Evolutionary conservation across 2,797 vertebrate genomes (phyloP).

Genomic region (Clarias fuscus): DNA sequence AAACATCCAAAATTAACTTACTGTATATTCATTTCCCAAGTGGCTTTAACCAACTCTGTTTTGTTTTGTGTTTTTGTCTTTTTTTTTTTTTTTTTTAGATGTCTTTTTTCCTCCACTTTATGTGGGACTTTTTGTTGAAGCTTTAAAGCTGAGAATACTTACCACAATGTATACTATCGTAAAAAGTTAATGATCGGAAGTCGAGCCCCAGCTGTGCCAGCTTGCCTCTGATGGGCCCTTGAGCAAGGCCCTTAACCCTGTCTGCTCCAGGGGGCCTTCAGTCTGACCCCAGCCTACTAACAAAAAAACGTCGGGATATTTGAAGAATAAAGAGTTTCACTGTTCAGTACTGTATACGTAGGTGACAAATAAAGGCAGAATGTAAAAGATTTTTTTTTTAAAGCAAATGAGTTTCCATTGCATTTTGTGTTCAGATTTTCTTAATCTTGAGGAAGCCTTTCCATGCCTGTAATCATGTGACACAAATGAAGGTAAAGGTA

Average conservation of each 20-base stretch:
- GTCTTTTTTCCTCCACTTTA: background rate
- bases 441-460: background rate
- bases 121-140: background rate
- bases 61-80: background rate
- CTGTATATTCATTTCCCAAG: constrained; percentile 13
- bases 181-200: background rate
- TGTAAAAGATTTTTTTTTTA: too few species aligned
- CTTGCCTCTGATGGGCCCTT: too few species aligned
- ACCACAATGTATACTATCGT: background rate
- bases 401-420: background rate
- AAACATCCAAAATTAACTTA: constrained; percentile 17
- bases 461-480: background rate
- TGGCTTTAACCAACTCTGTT: constrained; percentile 17
- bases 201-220: too few species aligned
- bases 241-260: too few species aligned
- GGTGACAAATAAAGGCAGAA: too few species aligned
- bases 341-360: too few species aligned
- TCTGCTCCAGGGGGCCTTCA: too few species aligned
- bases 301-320: too few species aligned
- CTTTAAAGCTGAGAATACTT: background rate
- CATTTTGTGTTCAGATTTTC: background rate
- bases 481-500: background rate
- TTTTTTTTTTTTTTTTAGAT: background rate
- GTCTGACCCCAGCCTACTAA: too few species aligned
- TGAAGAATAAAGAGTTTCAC: too few species aligned